Conservation (phyloP, 53 echinoderm and acorn worm genomes). For the Paelopatides confundens region DNA sequence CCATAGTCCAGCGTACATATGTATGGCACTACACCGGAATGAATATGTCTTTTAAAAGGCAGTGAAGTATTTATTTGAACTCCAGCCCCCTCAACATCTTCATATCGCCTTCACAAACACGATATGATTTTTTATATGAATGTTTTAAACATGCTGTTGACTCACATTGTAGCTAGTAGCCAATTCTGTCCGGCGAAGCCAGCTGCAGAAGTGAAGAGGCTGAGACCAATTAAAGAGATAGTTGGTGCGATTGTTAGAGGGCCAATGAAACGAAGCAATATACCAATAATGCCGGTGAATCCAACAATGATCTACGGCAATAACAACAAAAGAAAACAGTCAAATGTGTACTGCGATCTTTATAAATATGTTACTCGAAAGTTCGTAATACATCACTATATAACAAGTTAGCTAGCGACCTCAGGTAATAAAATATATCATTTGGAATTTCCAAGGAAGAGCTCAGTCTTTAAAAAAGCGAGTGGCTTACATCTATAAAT, state of each 20-base stretch:
- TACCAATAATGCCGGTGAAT: constrained; percentile 69
- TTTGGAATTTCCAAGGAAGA: background rate
- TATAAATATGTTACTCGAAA: no score
- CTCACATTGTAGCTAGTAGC: constrained; percentile 83
- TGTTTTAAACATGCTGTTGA: background rate
- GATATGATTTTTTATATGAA: background rate
- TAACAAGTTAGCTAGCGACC: background rate
- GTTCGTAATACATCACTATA: no score
- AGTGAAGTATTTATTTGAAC: no score
- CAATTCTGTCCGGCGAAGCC: constrained; percentile 68
- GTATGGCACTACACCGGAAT: no score
- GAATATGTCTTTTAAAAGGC: no score
- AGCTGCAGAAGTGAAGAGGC: constrained; percentile 57
- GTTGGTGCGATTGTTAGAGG: constrained; percentile 84
- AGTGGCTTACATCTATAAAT: no score
- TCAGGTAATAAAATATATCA: no score
- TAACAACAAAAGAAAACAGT: background rate
- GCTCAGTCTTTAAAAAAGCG: no score
- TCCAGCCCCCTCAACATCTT: no score
- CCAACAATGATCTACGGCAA: constrained; percentile 72
- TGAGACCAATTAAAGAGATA: constrained; percentile 76
- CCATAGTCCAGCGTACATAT: background rate
- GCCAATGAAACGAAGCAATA: no score
- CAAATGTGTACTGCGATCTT: background rate
- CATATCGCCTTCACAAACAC: no score